Percentiles rank a stretch among this genome's conserved stretches.
Evolutionary conservation across 2,113 vertebrate species (phyloP).

Genomic region (Ptychochromis oligacanthus): DNA sequence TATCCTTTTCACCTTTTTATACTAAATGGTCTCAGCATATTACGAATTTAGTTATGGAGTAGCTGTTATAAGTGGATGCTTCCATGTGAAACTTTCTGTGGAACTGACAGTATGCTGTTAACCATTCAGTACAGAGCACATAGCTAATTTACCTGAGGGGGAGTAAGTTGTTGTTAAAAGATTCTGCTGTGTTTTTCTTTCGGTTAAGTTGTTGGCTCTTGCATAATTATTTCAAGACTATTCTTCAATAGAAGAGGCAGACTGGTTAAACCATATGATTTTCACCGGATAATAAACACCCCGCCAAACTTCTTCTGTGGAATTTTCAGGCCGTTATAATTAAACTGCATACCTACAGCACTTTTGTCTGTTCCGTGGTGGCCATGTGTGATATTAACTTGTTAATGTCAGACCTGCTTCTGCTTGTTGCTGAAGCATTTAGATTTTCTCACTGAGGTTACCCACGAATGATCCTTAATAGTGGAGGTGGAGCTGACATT

Average conservation of each 20-base stretch:
- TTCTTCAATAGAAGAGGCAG: background rate
- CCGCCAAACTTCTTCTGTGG: background rate
- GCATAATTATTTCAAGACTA: background rate
- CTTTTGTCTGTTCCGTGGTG: background rate
- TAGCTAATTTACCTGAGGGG: background rate
- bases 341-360: background rate
- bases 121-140: background rate
- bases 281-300: background rate
- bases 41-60: no score
- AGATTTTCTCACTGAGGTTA: background rate
- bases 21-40: no score
- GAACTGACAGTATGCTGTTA: background rate
- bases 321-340: background rate
- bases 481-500: constrained; percentile 49
- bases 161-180: background rate
- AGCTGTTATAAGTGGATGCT: background rate
- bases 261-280: background rate
- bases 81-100: background rate
- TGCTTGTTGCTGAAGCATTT: constrained; percentile 15
- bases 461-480: background rate
- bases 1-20: no score
- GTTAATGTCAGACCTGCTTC: constrained; percentile 60
- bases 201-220: background rate
- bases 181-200: background rate
- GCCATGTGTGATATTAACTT: background rate